A percentile compares a stretch with the other conserved stretches of the same genome.
These are phyloP conservation scores for Gymnogyps californianus DNA, from an alignment of 2,113 vertebrate genomes.

Conservation along the genomic window DNA sequence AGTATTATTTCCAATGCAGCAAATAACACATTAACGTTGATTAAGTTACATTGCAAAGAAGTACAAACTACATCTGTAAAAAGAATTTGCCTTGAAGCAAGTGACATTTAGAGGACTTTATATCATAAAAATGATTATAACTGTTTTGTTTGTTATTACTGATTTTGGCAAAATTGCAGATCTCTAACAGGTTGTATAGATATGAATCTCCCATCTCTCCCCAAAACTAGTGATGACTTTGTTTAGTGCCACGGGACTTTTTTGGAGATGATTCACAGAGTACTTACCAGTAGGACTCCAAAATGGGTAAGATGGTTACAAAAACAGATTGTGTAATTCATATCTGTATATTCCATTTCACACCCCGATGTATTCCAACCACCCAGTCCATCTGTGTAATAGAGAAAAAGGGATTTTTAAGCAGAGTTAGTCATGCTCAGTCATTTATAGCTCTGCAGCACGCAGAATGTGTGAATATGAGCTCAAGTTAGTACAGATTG, in stretches of 20 bases:
- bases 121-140: not conserved
- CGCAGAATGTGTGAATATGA: slow-evolving; percentile 11
- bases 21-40: not conserved
- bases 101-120: not conserved
- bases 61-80: not conserved
- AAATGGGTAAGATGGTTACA: slow-evolving; percentile 94
- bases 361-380: slow-evolving; percentile 86
- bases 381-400: slow-evolving; percentile 79
- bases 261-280: slow-evolving; percentile 25
- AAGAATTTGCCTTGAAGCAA: not conserved
- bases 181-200: not conserved
- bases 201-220: not conserved
- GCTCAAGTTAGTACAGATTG: slow-evolving; percentile 59
- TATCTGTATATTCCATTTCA: slow-evolving; percentile 67
- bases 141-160: not conserved
- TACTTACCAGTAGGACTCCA: slow-evolving; percentile 87
- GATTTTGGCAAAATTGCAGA: not conserved
- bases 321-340: slow-evolving; percentile 82
- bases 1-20: not conserved
- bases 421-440: slow-evolving; percentile 62
- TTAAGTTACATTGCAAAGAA: not conserved
- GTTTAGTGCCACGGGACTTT: not conserved
- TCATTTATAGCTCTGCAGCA: slow-evolving; percentile 63
- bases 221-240: not conserved
- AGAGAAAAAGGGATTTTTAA: slow-evolving; percentile 66